Conservation (phyloP, 2,113 vertebrate species). For the Promerops cafer region DNA sequence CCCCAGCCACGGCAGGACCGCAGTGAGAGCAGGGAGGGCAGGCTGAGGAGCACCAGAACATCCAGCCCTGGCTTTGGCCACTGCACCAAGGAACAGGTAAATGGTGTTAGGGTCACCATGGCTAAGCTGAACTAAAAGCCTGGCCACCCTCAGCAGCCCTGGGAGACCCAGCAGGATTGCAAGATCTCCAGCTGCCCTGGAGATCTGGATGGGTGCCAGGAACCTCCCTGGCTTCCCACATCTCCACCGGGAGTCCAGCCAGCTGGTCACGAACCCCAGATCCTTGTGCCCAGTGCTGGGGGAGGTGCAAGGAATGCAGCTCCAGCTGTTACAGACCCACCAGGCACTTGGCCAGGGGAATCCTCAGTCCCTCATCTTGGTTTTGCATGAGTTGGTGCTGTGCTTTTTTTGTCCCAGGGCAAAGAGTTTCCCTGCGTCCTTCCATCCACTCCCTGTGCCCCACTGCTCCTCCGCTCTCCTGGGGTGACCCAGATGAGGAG, state of each 20-base stretch:
- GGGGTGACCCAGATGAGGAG: background rate
- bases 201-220: background rate
- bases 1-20: accelerated
- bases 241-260: background rate
- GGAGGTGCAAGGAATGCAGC: background rate
- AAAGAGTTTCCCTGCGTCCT: background rate
- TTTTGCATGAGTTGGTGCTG: background rate
- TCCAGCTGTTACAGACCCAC: background rate
- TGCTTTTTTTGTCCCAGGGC: background rate
- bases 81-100: background rate
- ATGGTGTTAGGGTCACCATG: background rate
- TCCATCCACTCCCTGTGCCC: background rate
- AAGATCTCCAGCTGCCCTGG: background rate
- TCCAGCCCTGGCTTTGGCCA: background rate
- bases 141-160: background rate
- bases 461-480: accelerated
- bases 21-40: background rate
- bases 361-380: background rate
- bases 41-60: background rate
- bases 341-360: background rate
- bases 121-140: background rate
- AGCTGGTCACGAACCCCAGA: background rate
- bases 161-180: background rate
- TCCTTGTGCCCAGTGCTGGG: background rate
- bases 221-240: background rate